These are phyloP conservation scores for Syrista parreyssii DNA, from an alignment of 2,888 invertebrate species.

Conservation along the genomic window DNA sequence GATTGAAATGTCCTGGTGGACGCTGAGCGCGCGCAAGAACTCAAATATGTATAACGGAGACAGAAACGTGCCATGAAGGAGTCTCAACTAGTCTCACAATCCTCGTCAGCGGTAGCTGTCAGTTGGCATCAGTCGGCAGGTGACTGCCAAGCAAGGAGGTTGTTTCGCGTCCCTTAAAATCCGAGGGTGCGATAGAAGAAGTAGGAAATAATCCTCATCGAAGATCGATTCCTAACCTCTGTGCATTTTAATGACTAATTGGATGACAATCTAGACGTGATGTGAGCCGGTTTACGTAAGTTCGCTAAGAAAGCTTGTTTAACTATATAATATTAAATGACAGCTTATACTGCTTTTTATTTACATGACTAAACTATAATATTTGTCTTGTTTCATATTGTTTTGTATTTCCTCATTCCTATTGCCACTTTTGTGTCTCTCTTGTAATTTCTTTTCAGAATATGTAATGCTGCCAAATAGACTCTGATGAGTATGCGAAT, in stretches of 20 bases:
- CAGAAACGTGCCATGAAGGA: not conserved
- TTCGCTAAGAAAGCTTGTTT: not conserved
- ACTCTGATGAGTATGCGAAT: not conserved
- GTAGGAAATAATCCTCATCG: not conserved
- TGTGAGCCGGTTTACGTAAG: constrained; percentile 5
- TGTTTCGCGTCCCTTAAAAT: not conserved
- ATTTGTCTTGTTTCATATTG: not conserved
- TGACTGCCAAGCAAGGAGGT: not conserved
- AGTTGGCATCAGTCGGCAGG: not conserved
- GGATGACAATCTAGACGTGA: not conserved
- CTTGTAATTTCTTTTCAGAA: not conserved
- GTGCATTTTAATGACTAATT: not conserved
- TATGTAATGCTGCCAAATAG: not conserved
- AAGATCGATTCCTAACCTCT: not conserved
- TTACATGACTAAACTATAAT: not conserved
- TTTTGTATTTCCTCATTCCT: not conserved
- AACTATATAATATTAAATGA: not conserved
- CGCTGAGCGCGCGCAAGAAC: not conserved
- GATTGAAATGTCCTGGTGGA: not conserved
- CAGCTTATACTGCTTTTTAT: not conserved
- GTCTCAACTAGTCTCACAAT: not conserved
- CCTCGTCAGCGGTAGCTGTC: not conserved
- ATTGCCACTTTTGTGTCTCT: not conserved
- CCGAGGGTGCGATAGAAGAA: not conserved
- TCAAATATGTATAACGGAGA: not conserved